These are phyloP conservation scores for Piezodorus guildinii DNA, from an alignment of 1,140 invertebrate species.

Conservation along the genomic window DNA sequence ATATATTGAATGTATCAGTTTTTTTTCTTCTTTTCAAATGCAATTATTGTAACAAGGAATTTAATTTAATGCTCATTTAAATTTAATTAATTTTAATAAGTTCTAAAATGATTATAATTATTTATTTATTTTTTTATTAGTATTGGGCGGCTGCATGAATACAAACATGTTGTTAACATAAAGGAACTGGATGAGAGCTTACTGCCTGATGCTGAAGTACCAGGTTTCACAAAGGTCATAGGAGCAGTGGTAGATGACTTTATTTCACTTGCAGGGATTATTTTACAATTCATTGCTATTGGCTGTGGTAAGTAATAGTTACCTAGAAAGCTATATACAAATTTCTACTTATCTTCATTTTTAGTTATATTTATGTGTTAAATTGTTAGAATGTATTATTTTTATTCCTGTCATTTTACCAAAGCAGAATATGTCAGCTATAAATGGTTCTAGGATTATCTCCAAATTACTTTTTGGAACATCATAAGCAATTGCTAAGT, in stretches of 20 bases:
- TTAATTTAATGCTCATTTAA: too few relatives aligned
- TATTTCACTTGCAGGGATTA: background rate
- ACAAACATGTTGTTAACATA: background rate
- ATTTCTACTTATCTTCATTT: too few relatives aligned
- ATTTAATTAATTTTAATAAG: too few relatives aligned
- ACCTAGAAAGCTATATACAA: too few relatives aligned
- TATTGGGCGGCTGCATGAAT: background rate
- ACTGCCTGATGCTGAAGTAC: slow-evolving; percentile 10
- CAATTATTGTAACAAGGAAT: too few relatives aligned
- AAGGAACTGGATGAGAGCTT: background rate
- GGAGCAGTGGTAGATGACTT: slow-evolving; percentile 1
- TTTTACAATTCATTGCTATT: slow-evolving; percentile 10
- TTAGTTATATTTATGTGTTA: too few relatives aligned
- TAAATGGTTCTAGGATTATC: background rate
- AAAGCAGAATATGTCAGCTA: background rate
- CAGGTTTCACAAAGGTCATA: slow-evolving; percentile 1
- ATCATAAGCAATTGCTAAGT: background rate
- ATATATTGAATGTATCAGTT: too few relatives aligned
- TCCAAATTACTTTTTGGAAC: background rate
- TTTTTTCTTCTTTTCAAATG: too few relatives aligned
- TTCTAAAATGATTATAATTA: background rate
- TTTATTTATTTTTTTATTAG: background rate
- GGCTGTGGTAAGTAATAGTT: background rate
- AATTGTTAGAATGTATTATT: background rate
- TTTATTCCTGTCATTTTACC: background rate